These are phyloP conservation scores for Habrosyne pyritoides DNA, from an alignment of 2,888 invertebrate species.

Conservation along the genomic window DNA sequence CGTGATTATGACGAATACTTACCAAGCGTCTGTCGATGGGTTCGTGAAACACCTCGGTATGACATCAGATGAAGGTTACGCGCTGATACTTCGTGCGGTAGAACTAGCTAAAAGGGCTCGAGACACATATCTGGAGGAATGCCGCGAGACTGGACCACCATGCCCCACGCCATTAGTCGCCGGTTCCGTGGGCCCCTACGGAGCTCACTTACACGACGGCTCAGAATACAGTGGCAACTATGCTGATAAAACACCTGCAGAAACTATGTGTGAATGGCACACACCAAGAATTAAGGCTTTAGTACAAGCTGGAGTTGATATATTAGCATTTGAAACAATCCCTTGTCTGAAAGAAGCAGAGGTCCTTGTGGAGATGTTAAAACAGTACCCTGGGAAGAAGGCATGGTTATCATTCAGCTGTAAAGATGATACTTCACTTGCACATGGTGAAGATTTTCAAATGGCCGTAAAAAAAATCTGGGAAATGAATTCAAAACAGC, in stretches of 20 bases:
- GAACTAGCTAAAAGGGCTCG: conserved; percentile 88
- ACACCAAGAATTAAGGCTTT: conserved; percentile 89
- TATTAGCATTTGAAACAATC: conserved; percentile 96
- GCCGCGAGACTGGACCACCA: conserved; percentile 37
- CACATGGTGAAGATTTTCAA: conserved; percentile 90
- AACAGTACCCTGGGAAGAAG: conserved; percentile 88
- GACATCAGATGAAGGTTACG: conserved; percentile 85
- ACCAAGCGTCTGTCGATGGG: conserved; percentile 92
- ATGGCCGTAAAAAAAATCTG: conserved; percentile 86
- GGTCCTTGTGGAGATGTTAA: conserved; percentile 89
- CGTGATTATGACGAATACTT: conserved; percentile 93
- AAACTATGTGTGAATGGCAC: conserved; percentile 91
- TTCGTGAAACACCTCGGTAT: conserved; percentile 89
- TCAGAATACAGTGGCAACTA: conserved; percentile 95
- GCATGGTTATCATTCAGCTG: conserved; percentile 97
- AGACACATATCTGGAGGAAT: conserved; percentile 81
- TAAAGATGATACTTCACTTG: conserved; percentile 82
- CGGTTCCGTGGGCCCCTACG: conserved; percentile 96
- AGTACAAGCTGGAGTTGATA: conserved; percentile 90
- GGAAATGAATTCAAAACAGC: conserved; percentile 83
- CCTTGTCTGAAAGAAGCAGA: conserved; percentile 93
- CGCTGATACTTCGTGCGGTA: conserved; percentile 89
- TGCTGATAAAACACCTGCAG: conserved; percentile 83
- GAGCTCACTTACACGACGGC: conserved; percentile 93
- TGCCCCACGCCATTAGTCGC: conserved; percentile 85